Evolutionary conservation across 2,113 vertebrate species (phyloP).

Genomic region (Microtus richardsoni): DNA sequence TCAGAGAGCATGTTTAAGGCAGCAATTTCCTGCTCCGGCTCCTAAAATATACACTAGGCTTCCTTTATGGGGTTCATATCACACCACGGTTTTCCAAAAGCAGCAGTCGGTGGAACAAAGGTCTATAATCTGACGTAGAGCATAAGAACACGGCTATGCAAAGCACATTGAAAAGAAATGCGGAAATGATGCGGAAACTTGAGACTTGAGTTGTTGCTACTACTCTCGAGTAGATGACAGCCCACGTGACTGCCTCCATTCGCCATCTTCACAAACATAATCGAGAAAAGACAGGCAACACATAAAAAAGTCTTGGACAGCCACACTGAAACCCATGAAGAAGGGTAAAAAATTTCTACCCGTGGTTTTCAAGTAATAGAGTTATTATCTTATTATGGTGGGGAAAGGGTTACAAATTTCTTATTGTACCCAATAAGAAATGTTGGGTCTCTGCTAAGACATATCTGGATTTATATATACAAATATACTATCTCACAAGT

Average conservation of each 20-base stretch:
- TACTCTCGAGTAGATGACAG: not conserved
- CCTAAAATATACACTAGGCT: conserved; percentile 56
- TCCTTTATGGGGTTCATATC: conserved; percentile 46
- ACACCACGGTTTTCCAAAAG: conserved; percentile 52
- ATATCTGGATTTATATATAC: not conserved
- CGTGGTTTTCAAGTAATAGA: conserved; percentile 26
- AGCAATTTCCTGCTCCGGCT: conserved; percentile 61
- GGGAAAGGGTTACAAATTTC: not conserved
- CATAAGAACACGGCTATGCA: conserved; percentile 37
- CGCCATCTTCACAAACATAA: not conserved
- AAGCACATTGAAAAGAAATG: conserved; percentile 47
- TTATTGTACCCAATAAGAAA: not conserved
- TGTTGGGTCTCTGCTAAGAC: not conserved
- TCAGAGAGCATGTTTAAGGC: conserved; percentile 9
- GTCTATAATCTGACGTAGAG: conserved; percentile 45
- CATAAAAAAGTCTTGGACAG: conserved; percentile 25
- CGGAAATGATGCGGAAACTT: not conserved
- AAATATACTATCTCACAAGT: not conserved
- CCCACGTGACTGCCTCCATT: not conserved
- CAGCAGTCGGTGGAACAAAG: conserved; percentile 40
- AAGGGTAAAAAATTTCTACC: not conserved
- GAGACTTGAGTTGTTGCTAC: not conserved
- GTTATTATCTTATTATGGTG: not conserved
- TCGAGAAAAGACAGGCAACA: conserved; percentile 34
- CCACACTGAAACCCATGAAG: not conserved